Evolutionary conservation across 2,113 vertebrate genomes (phyloP).

Genomic region (Sebastes fasciatus): DNA sequence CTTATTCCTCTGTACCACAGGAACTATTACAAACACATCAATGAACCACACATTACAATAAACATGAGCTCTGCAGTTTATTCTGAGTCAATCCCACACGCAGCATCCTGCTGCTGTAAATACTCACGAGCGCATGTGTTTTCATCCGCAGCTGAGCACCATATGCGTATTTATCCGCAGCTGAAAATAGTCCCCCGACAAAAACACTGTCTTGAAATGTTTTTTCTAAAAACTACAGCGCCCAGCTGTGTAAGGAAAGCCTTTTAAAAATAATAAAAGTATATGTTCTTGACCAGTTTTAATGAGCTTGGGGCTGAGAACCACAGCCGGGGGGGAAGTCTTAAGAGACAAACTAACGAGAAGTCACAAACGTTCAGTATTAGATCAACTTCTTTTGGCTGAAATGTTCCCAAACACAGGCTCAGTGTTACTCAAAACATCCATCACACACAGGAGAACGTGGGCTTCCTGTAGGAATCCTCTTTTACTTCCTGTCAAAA

Average conservation of each 20-base stretch:
- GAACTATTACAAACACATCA: background rate
- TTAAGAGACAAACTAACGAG: background rate
- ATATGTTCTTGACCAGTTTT: slow-evolving; percentile 1
- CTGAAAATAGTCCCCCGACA: background rate
- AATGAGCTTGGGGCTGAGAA: background rate
- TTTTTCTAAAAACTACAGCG: background rate
- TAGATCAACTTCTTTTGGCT: background rate
- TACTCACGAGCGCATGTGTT: background rate
- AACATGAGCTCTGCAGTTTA: slow-evolving; percentile 8
- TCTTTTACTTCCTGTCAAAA: slow-evolving; percentile 15
- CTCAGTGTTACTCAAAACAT: background rate
- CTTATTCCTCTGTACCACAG: slow-evolving; percentile 1
- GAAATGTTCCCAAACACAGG: background rate
- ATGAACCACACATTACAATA: background rate
- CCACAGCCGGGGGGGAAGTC: background rate
- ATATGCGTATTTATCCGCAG: background rate
- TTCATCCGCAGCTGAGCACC: background rate
- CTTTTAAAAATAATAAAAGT: background rate
- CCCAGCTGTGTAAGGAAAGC: background rate
- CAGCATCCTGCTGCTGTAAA: slow-evolving; percentile 10
- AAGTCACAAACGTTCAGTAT: background rate
- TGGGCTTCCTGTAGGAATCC: background rate
- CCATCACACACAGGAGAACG: background rate
- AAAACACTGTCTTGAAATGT: background rate
- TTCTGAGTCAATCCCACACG: background rate